Base-by-base conservation (phyloP, 2,888 invertebrate species). In the Pseudococcus longispinus region DNA sequence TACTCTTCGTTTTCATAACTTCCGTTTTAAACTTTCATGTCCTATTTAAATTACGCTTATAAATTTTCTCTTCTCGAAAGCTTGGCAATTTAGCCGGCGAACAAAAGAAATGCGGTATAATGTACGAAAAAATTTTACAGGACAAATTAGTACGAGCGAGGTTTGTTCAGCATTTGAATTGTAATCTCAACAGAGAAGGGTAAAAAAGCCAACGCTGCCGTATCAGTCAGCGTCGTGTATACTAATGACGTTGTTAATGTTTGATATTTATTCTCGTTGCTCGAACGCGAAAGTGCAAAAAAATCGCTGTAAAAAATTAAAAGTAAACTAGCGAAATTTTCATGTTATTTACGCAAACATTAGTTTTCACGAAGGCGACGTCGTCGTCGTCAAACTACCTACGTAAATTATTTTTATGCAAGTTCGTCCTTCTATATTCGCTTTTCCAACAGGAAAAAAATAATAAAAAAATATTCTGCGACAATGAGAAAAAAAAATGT, bases 21-120 rank as follows among this genome's bases (percentile, higher is more conserved):
- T 80, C 77, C 77, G 77, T 80, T 80, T 80, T 80, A 80, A 80
- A 80, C n/a, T 80, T 80, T 80, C 42, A 80, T 80, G 77, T 80
- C 20, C 77, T 80, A 80, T 80, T 80, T 80, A 80, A 80, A 80
- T 80, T 80, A 80, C 77, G 77, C 77, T 80, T 80, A 80, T 80
- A 80, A 80, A 80, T 80, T 80, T 77, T 42, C 42, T 42, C 77
- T 42, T 80, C 42, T 37, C 77, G 77, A 80, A 80, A 80, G 77
- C 77, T 70, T 80, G 20, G 77, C 42, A 80, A 80, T 80, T 80
- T 42, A 42, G 20, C 77, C 20, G 29, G 70, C 42, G 20, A 80
- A 80, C 77, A 80, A 80, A 80, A 80, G 77, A 80, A 80, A 37
- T 80, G 77, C 77, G 32, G 42, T 80, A 37, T 80, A 42, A 80